phyloP scores from a whole-genome alignment of 2,797 vertebrate genomes.

The Threskiornis aethiopicus region DNA sequence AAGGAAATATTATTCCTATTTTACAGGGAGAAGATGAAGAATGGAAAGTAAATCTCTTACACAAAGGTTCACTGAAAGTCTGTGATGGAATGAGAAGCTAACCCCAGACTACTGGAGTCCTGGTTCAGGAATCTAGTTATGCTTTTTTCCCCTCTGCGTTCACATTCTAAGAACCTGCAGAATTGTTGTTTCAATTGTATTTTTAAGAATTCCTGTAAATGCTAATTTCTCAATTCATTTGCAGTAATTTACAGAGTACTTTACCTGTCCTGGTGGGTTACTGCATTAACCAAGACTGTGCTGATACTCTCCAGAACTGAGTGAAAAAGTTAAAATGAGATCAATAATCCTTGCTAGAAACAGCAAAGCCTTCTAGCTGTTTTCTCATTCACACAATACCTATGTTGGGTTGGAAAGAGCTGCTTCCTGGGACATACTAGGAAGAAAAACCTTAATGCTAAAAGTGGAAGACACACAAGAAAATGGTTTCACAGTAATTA shows the following conservation, averaged over 20 bases:
- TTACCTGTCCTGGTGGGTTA: background rate
- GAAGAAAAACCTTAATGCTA: background rate
- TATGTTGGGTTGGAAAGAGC: background rate
- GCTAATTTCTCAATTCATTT: background rate
- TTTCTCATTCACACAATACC: background rate
- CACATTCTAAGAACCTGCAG: background rate
- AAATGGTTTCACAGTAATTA: background rate
- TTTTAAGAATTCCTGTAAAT: background rate
- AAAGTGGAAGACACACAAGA: background rate
- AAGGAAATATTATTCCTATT: background rate
- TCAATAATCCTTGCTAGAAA: background rate
- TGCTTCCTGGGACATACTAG: background rate
- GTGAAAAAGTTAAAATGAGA: background rate
- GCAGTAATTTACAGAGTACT: background rate
- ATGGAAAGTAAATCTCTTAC: background rate
- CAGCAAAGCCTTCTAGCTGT: background rate
- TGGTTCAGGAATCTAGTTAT: background rate
- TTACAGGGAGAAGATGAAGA: background rate
- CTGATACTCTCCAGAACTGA: background rate
- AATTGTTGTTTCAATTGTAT: background rate
- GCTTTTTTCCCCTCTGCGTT: background rate
- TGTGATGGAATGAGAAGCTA: background rate
- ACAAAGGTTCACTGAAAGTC: background rate
- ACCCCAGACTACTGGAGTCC: background rate
- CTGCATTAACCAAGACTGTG: background rate